These are phyloP conservation scores for Chionodraco myersi DNA, from an alignment of 2,113 vertebrate species.

Conservation along the genomic window DNA sequence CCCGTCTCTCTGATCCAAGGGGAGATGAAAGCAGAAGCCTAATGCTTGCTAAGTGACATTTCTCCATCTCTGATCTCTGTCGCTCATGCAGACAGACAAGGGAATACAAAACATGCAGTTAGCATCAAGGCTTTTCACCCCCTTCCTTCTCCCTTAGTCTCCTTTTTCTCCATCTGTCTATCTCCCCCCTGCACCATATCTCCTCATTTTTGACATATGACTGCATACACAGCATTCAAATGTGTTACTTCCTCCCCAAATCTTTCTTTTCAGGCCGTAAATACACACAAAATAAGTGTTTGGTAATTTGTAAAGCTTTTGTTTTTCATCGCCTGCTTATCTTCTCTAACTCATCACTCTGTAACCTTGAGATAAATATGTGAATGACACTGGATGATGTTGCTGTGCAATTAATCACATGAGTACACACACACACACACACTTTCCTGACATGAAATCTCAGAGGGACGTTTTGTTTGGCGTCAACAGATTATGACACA, in stretches of 20 bases:
- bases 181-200: slow-evolving; percentile 30
- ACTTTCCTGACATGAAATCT: slow-evolving; percentile 43
- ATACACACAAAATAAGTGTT: slow-evolving; percentile 43
- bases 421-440: not conserved
- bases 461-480: slow-evolving; percentile 60
- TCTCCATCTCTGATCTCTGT: slow-evolving; percentile 75
- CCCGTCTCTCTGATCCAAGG: slow-evolving; percentile 58
- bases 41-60: slow-evolving; percentile 78
- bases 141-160: slow-evolving; percentile 19
- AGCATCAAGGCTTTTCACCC: slow-evolving; percentile 56
- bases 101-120: slow-evolving; percentile 46
- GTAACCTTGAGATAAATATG: slow-evolving; percentile 80
- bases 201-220: slow-evolving; percentile 58
- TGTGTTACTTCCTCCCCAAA: slow-evolving; percentile 12
- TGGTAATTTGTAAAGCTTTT: slow-evolving; percentile 61
- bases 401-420: slow-evolving; percentile 71
- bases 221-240: slow-evolving; percentile 36
- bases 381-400: slow-evolving; percentile 66
- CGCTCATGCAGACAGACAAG: slow-evolving; percentile 66
- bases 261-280: slow-evolving; percentile 29
- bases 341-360: slow-evolving; percentile 69
- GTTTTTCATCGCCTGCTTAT: slow-evolving; percentile 62
- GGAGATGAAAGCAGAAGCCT: slow-evolving; percentile 71
- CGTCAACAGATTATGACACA: slow-evolving; percentile 66
- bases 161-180: slow-evolving; percentile 15